Base-by-base conservation (phyloP, 2,888 invertebrate genomes). In the Zygogramma bicolorata region DNA sequence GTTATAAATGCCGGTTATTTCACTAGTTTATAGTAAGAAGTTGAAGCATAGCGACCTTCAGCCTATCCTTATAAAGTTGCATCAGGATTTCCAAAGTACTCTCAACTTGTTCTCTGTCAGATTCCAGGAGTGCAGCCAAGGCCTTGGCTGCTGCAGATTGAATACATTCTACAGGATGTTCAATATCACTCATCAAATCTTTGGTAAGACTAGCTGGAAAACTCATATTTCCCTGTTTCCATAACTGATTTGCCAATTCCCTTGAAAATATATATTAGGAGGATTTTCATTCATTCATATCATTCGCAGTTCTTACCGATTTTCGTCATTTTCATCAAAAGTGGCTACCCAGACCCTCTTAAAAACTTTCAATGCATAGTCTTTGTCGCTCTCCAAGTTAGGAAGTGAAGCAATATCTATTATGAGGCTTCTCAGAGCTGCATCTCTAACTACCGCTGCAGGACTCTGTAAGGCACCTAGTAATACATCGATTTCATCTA, bases 81-180 rank as follows among this genome's bases (percentile, higher is more conserved):
- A 97, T 90, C 49, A 98, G 85, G 65, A 88, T 88, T 58, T 91
- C 88, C 68, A 97, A 86, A 73, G 92, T 91, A 1, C 83, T 82
- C 67, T 90, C 87, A 53, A 92, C 88, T 65, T 91, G 84, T 2
- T 88, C 85, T 0, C 87, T 85, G 78, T 93, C 89, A 7, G 88
- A 86, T 46, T 87, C 86, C 31, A 95, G 87, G 1, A 95, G 88
- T 59, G 91, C 89, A 0, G 95, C 94, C 63, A 98, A 88, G 6
- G 97, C 95, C 72, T 90, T 88, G 0, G 97, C 94, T 0, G 95
- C 94, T 1, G 97, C 93, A 76, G 92, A 91, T 85, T 98, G 95
- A 63, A 98, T 91, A 65, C 93, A 92, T 81, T 94, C 92, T 60
- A 95, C 93, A 0, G 94, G 92, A 87, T 97, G 95, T 79, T 93